These are phyloP conservation scores for Tamandua tetradactyla DNA, from an alignment of 2,797 vertebrate genomes.

Conservation along the genomic window DNA sequence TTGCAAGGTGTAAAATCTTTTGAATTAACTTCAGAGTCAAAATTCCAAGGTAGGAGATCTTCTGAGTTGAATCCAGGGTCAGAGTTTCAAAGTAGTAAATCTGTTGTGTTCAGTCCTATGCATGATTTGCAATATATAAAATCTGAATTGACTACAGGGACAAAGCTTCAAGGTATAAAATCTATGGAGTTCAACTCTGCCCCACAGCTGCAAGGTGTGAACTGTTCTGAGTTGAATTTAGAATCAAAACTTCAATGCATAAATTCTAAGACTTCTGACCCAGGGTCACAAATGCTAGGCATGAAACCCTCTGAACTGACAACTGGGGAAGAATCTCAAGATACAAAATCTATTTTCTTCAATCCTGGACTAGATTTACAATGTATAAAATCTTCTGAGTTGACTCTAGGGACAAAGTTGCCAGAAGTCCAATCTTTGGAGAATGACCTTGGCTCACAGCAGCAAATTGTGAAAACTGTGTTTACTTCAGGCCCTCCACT, in stretches of 20 bases:
- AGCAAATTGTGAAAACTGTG: constrained; percentile 24
- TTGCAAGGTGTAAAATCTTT: constrained; percentile 23
- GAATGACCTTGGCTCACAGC: constrained; percentile 41
- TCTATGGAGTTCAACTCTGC: background rate
- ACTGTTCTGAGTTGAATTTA: constrained; percentile 45
- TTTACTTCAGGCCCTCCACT: constrained; percentile 37
- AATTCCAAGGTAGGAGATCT: background rate
- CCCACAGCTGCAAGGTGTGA: background rate
- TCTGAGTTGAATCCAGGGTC: background rate
- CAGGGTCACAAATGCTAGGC: background rate
- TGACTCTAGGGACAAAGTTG: constrained; percentile 28
- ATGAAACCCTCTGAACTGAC: constrained; percentile 24
- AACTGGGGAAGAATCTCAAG: background rate
- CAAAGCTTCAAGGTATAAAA: constrained; percentile 32
- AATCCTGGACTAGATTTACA: constrained; percentile 3
- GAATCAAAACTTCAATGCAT: constrained; percentile 17
- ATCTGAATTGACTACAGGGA: background rate
- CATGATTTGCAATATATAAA: constrained; percentile 36
- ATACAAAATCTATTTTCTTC: background rate
- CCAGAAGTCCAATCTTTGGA: constrained; percentile 36
- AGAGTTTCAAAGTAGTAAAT: constrained; percentile 11
- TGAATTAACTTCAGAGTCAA: background rate
- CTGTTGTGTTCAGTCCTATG: background rate
- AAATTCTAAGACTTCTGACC: constrained; percentile 23
- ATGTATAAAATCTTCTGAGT: constrained; percentile 22